Base-by-base conservation (phyloP, 1,140 invertebrate genomes). In the Sinella curviseta region DNA sequence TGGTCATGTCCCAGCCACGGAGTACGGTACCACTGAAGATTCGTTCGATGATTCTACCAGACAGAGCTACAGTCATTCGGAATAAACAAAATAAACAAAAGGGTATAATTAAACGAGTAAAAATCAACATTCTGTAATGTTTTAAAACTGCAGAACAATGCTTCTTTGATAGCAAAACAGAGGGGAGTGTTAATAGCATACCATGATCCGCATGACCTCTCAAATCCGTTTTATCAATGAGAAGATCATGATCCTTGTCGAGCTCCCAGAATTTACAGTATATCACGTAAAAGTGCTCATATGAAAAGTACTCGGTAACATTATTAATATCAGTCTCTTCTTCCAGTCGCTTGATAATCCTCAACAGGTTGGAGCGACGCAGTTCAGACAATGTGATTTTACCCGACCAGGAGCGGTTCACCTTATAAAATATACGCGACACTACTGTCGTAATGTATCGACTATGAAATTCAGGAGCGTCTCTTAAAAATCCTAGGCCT, bases 221-320 rank as follows among this genome's bases (percentile, higher is more conserved):
- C 24, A 99, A 90, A 89, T 99, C 98, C 80, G 95, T 92, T 86
- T 94, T 94, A 87, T 96, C 96, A 83, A 99, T 99, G 84, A 95
- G 95, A 54, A 99, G 89, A 90, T 99, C 97, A 87, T 99, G 97
- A 89, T 99, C 98, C 81, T 95, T 92, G 88, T 99, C 98, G 82
- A 99, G 88, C 88, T 99, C 98, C 98, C 98, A 99, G 88, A 99
- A 99, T 88, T 99, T 99, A 89, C 98, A 99, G 87, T 99, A 99
- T 85, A 99, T 99, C 30, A 99, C 98, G 89, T 99, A 99, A 88
- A 99, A 99, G 89, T 99, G 98, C 87, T 84, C 83, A 76, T 84
- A 84, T 14, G 83, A 85, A 80, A 81, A 85, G 67, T 81, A 82
- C 57, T 84, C 83, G 24, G 81, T 84, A 70, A 84, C 81, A 30